Conservation (phyloP, 2,888 invertebrate species). For the Drosophila neutralis region DNA sequence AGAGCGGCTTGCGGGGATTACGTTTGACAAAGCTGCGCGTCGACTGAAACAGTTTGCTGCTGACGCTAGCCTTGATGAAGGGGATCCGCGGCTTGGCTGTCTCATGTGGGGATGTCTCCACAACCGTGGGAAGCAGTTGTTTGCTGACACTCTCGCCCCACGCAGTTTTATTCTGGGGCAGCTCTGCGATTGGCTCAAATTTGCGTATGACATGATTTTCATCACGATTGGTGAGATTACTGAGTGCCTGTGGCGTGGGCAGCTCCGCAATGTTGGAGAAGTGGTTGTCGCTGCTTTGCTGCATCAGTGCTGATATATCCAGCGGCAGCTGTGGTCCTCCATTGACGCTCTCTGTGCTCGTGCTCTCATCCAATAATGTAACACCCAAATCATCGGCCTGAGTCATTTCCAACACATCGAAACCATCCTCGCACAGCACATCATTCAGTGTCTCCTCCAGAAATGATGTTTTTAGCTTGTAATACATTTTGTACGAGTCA, state of each 20-base stretch:
- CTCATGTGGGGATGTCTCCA: constrained; percentile 14
- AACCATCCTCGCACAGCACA: constrained; percentile 84
- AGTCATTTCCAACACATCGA: constrained; percentile 82
- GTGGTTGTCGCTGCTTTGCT: constrained; percentile 18
- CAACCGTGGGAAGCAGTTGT: constrained; percentile 59
- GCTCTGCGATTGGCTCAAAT: constrained; percentile 78
- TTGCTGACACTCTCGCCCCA: constrained; percentile 84
- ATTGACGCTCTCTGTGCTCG: constrained; percentile 48
- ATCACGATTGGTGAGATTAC: constrained; percentile 62
- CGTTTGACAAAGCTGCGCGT: constrained; percentile 88
- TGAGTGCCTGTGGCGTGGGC: constrained; percentile 48
- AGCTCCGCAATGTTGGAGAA: constrained; percentile 73
- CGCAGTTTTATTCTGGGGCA: constrained; percentile 84
- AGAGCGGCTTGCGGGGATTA: constrained; percentile 90
- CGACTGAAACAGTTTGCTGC: constrained; percentile 89
- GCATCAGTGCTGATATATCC: constrained; percentile 70
- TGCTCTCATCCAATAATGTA: constrained; percentile 43
- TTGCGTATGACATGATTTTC: constrained; percentile 73
- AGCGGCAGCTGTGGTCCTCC: constrained; percentile 73
- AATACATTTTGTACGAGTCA: constrained; percentile 93
- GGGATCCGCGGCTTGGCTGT: constrained; percentile 24
- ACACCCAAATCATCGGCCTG: constrained; percentile 71
- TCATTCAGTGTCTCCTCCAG: constrained; percentile 89
- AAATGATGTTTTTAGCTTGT: constrained; percentile 90
- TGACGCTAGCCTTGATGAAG: constrained; percentile 76